Base-by-base conservation (phyloP, 2,888 invertebrate species). In the Rhagonycha lutea region DNA sequence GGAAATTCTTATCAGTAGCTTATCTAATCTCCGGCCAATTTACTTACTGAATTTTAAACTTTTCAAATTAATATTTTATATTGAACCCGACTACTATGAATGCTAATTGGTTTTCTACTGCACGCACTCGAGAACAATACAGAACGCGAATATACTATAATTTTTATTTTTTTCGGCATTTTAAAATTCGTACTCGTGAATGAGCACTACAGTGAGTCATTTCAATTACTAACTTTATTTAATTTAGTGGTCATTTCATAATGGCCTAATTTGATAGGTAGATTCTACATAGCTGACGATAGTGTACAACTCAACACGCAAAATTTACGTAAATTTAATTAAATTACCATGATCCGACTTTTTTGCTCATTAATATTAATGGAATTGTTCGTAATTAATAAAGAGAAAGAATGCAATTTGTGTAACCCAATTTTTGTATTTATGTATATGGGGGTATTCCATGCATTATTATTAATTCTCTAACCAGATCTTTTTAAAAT, bases 11-110 rank as follows among this genome's bases (percentile, higher is more conserved):
- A 78, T 78, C 77, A 75, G 23, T 18, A 69, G 47, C 70, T 78
- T 78, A 78, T 78, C 77, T 78, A 78, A 78, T 78, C 75, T 75
- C 63, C 74, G 69, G 69, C 72, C 74, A 74, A 77, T 77, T 72
- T 72, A 77, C 74, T 77, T 70, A 77, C 74, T 74, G 69, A 47
- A 47, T 69, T 77, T 72, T 26, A 65, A 69, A 69, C 12, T 29
- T 28, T 68, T 18, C 24, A 32, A 14, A 28, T 68, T 68, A 29
- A 26, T 28, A 12, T 29, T 23, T 47, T 68, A 23, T 32, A 14
- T 68, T 29, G 8, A 2, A 29, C 18, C 47, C 10, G 12, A 14
- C 24, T 14, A 32, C 3, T 18, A 68, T 18, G 18, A 18, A 18
- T 32, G 14, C 68, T 23, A 14, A 69, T 28, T 69, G 47, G 14